Evolutionary conservation across 2,888 invertebrate species (phyloP).

Genomic region (Pristionchus japonicus): DNA sequence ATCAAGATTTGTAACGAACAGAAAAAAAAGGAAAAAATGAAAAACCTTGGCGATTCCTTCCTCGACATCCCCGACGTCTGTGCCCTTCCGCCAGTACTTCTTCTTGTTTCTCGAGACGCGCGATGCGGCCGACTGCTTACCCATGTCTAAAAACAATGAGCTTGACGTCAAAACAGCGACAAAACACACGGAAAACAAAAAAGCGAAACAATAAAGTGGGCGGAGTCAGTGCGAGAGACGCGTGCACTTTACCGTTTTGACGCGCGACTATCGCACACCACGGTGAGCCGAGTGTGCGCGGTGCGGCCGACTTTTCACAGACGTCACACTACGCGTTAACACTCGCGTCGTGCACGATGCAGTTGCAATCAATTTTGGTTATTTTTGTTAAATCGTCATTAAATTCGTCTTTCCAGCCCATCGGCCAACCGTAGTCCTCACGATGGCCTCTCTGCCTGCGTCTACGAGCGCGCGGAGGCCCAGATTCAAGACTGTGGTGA

Average conservation of each 20-base stretch:
- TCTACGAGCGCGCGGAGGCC: neutral
- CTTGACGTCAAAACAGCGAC: neutral
- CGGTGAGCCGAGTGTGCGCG: too few relatives aligned
- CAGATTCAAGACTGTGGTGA: neutral
- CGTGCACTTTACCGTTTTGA: neutral
- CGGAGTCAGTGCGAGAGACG: neutral
- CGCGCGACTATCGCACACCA: neutral
- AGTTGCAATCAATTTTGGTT: neutral
- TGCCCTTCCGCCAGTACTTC: conserved; percentile 49
- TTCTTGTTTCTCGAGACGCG: too few relatives aligned
- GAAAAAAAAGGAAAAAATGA: neutral
- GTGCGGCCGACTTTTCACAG: neutral
- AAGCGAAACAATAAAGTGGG: neutral
- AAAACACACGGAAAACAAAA: neutral
- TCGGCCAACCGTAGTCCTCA: neutral
- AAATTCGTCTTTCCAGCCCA: neutral
- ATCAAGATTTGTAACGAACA: neutral
- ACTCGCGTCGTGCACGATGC: neutral
- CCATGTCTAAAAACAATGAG: neutral
- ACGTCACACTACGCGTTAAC: neutral
- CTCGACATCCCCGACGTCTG: conserved; percentile 47
- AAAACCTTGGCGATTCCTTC: conserved; percentile 37
- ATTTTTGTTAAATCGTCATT: neutral
- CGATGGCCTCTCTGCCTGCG: neutral
- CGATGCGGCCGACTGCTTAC: conserved; percentile 3